These are phyloP conservation scores for Chrysogorgia sp. DNA, from an alignment of 92 coral and sea anemone species.

Conservation along the genomic window DNA sequence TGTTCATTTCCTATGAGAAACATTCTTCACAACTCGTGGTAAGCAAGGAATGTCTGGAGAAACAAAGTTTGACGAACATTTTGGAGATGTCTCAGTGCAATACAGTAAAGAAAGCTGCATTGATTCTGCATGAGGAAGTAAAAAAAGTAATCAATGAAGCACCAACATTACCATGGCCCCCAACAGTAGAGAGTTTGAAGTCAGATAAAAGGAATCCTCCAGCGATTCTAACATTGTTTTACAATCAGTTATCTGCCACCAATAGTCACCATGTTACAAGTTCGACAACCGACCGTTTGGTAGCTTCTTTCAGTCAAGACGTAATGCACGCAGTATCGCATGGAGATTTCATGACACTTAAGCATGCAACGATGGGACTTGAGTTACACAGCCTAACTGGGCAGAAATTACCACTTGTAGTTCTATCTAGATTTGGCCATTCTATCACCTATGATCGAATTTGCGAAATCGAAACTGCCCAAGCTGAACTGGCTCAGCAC, in stretches of 20 bases:
- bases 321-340: constrained; percentile 1
- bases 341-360: constrained; percentile 8
- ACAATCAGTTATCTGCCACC: background rate
- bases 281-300: background rate
- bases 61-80: constrained; percentile 3
- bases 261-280: background rate
- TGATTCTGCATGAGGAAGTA: constrained; percentile 21
- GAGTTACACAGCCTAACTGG: constrained; percentile 24
- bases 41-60: constrained; percentile 9
- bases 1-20: background rate
- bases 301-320: background rate
- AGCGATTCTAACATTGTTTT: background rate
- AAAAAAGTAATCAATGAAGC: background rate
- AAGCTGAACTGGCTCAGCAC: constrained; percentile 18
- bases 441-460: constrained; percentile 13
- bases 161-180: background rate
- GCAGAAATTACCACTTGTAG: constrained; percentile 1
- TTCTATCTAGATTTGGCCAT: constrained; percentile 5
- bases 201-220: constrained; percentile 14
- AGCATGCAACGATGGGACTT: constrained; percentile 11
- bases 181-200: constrained; percentile 1
- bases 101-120: constrained; percentile 33
- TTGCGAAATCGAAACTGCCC: no score
- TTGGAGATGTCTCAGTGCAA: background rate
- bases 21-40: constrained; percentile 6